Base-by-base conservation (phyloP, 1,140 invertebrate genomes). In the Anthonomus grandis region DNA sequence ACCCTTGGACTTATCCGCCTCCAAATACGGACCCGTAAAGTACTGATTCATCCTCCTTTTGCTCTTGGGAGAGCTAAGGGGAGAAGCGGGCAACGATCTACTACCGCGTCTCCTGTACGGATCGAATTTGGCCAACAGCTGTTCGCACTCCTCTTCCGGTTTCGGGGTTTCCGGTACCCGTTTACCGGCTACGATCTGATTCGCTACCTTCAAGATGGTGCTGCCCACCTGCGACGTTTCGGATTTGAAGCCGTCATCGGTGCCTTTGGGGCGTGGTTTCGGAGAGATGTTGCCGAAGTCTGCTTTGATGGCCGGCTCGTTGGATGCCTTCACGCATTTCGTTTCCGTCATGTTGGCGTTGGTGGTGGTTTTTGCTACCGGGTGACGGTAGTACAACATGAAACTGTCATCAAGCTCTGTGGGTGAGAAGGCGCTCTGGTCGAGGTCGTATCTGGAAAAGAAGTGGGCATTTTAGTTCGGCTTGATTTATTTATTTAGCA, bases 351-450 rank as follows among this genome's bases (percentile, higher is more conserved):
- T 59, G n/a, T n/a, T n/a, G n/a, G n/a, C n/a, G n/a, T 38, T 65
- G 68, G 36, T 69, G 72, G 17, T 65, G 63, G 70, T 63, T 57
- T 59, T 69, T 48, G 24, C n/a, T 34, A 42, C 10, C 34, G 56
- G 60, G 22, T 57, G 53, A 24, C 60, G 61, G 56, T 68, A 66
- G 51, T 68, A 66, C 22, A 59, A 59, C 68, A 87, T 84, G 65
- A 87, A 88, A 36, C 77, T 83, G 57, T 86, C 85, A 66, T 88
- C 85, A 37, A 84, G 79, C 10, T 81, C 81, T 10, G 85, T 84
- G 17, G 86, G 85, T 21, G 85, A 86, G 60, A 85, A 81, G 12
- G 85, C 76, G 52, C 76, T 81, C 37, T 83, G 80, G 49, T 82
- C 79, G 57, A 85, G 82, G 65, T 86, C 84, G 48, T 83, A 84